Evolutionary conservation across 2,797 vertebrate species (phyloP).

Genomic region (Scolopax rusticola): DNA sequence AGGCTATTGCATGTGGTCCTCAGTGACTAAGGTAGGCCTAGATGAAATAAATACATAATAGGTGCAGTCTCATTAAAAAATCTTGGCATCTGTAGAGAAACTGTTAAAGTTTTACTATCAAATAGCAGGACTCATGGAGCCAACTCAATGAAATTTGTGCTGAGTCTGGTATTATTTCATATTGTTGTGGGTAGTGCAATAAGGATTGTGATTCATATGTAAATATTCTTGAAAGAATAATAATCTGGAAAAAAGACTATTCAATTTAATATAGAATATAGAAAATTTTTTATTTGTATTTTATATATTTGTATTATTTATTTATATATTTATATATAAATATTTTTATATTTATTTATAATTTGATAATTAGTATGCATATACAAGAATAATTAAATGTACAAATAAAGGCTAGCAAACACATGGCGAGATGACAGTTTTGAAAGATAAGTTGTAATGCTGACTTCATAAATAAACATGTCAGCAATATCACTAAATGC

Average conservation of each 20-base stretch:
- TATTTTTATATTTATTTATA: too few relatives aligned
- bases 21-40: background rate
- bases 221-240: background rate
- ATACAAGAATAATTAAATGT: background rate
- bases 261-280: background rate
- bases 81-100: background rate
- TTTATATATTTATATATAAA: too few relatives aligned
- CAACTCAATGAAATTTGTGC: background rate
- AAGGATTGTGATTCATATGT: background rate
- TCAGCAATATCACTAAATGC: background rate
- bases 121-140: background rate
- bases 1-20: background rate
- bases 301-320: too few relatives aligned
- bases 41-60: background rate
- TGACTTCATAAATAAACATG: background rate
- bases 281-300: too few relatives aligned
- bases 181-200: background rate
- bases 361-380: background rate
- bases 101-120: background rate
- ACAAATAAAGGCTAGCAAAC: background rate
- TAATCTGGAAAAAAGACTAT: background rate
- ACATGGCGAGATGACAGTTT: background rate
- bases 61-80: background rate
- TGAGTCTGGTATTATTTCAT: background rate
- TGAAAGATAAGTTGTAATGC: background rate